Evolutionary conservation across 2,113 vertebrate genomes (phyloP), one percentile per base, ranked within the genome.

Genomic region (Suricata suricatta): DNA sequence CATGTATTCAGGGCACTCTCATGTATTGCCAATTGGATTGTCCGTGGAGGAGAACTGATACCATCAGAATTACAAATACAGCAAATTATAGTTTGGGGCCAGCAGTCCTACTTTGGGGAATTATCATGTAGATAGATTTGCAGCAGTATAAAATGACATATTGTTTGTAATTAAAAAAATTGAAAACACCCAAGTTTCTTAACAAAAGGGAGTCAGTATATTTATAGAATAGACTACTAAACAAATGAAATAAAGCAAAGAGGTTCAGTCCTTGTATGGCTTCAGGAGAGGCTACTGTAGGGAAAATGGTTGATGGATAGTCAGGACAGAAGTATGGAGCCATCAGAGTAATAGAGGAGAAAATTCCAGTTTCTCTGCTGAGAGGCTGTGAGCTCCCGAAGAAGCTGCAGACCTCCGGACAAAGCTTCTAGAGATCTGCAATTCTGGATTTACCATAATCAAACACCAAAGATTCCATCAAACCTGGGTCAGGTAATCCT

Each of bases 381-480:
- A 99, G 95, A 99, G 99, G 98, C 99, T 99, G 95, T 98, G 99
- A 68, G 99, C 99, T 98, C 98, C 98, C 92, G 98, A 99, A 97
- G 97, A 98, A 90, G 96, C 98, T 57, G 99, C 99, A 74, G 99
- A 99, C 97, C 96, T 99, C 93, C 98, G 98, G 86, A 97, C 98
- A 95, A 98, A 99, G 91, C 98, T 99, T 63, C 99, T 98, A 96
- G 99, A 99, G 99, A 98, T 99, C 96, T 98, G 99, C 98, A 99
- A 99, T 98, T 98, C 99, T 98, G 99, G 99, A 97, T 99, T 99
- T 98, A 99, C 99, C 96, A 98, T 99, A 98, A 98, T 98, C 99
- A 98, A 97, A 97, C 98, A 93, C 74, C 98, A 93, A 99, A 99
- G 98, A 99, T 99, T 99, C 99, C 69, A 99, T 99, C 98, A 99